Evolutionary conservation across 2,113 vertebrate genomes (phyloP), one percentile per base, ranked within the genome.

Genomic region (Scomber japonicus): DNA sequence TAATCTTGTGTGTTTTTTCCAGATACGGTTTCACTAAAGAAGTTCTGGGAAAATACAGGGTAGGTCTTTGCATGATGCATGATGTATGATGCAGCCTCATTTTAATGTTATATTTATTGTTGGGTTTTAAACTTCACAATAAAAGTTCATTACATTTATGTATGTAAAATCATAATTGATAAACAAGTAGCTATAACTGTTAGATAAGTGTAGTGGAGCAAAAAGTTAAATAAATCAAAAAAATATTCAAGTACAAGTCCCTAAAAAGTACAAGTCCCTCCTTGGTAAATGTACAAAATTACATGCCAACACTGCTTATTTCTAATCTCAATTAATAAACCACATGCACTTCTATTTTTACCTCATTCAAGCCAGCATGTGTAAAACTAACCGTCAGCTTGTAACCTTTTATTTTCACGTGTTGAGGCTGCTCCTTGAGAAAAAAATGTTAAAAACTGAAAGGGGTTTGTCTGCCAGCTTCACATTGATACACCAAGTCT

Each of bases 11-110:
- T 86, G 88, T 57, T 92, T 72, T 71, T 59, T 91, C 60, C 81
- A 99, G 97, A 86, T 99, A 98, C 5, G 97, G 97, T 59, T 97
- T 99, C 80, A 95, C 96, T 70, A 98, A 96, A 91, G 97, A 98
- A 93, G 96, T 98, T 46, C 96, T 96, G 93, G 93, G 95, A 56
- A 98, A 98, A 93, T 98, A 98, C 78, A 95, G 95, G 95, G 97
- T 98, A 90, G 35, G 90, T 67, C 5, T 71, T 71, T 24, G 24
- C 24, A 24, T 24, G 24, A 24, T 24, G 24, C 24, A 24, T 24
- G 24, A 24, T 2, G 2, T n/a, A n/a, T n/a, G n/a, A n/a, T 21
- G 21, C 24, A 40, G 35, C 35, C 35, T 10, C 8, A 40, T 40
- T 10, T 40, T 40, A 40, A 0, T 13, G 17, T 35, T 48, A 51